These are phyloP conservation scores for Amitus sp. DNA, from an alignment of 2,888 invertebrate genomes.

Conservation along the genomic window DNA sequence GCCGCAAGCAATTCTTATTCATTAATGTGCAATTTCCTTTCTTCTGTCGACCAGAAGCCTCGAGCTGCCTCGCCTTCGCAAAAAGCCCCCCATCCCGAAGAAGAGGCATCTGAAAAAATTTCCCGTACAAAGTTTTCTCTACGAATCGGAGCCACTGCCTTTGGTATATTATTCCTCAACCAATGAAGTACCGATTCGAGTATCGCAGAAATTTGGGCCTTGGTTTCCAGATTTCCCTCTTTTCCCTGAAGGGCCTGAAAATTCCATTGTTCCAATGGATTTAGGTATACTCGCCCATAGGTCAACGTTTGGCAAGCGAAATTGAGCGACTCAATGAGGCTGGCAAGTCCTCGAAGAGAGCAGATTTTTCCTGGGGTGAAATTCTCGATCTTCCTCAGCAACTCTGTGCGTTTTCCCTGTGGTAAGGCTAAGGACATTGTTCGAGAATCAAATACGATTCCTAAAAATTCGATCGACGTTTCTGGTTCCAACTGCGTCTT, in stretches of 20 bases:
- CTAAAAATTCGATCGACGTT: neutral
- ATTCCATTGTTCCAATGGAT: neutral
- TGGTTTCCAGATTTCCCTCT: neutral
- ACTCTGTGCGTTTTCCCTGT: neutral
- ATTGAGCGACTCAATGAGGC: neutral
- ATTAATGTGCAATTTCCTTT: conserved; percentile 31
- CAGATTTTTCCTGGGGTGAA: neutral
- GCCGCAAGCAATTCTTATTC: conserved; percentile 26
- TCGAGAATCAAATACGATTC: neutral
- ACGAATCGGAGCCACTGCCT: conserved; percentile 11
- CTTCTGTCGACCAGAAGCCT: conserved; percentile 27
- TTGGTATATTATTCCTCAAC: conserved; percentile 18
- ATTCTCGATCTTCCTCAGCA: neutral
- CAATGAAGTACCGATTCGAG: conserved; percentile 9
- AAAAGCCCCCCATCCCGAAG: conserved; percentile 26
- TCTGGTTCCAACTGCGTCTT: neutral
- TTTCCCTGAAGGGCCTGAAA: neutral
- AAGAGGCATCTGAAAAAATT: conserved; percentile 32
- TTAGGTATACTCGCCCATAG: neutral
- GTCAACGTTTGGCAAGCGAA: neutral
- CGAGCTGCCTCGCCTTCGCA: conserved; percentile 11
- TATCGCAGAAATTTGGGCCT: neutral
- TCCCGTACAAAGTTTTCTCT: conserved; percentile 13
- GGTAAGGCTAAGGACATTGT: neutral
- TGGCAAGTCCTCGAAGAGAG: neutral